Percentiles rank a stretch among this genome's conserved stretches.
Evolutionary conservation across 2,113 vertebrate genomes (phyloP).

Genomic region (Sula dactylatra): DNA sequence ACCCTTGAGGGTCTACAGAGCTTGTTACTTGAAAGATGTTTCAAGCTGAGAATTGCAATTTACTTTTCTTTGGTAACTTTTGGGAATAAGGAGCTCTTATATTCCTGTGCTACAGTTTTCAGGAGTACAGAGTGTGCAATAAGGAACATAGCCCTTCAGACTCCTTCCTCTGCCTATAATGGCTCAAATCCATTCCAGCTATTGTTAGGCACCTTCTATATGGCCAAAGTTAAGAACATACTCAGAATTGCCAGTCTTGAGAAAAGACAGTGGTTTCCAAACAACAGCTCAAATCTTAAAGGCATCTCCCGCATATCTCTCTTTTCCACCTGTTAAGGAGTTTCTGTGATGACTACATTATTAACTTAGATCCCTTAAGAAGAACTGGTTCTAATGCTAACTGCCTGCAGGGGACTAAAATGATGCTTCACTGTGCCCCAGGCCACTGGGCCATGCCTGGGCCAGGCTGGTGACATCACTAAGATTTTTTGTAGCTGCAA

Average conservation of each 20-base stretch:
- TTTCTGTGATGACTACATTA: background rate
- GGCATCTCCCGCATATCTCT: background rate
- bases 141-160: background rate
- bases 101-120: background rate
- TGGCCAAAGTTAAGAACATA: accelerated
- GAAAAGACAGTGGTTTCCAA: background rate
- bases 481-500: background rate
- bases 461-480: background rate
- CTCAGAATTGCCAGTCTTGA: background rate
- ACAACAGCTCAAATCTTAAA: background rate
- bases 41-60: background rate
- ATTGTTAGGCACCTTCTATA: background rate
- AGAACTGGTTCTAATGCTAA: background rate
- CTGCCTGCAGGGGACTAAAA: background rate
- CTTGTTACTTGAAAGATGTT: background rate
- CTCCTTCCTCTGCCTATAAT: background rate
- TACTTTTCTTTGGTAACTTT: background rate
- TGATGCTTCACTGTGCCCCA: background rate
- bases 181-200: background rate
- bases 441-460: background rate
- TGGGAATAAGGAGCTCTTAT: background rate
- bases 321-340: background rate
- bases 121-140: background rate
- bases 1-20: background rate
- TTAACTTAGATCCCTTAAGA: background rate